Evolutionary conservation across 2,888 invertebrate species (phyloP), one percentile per base, ranked within the genome.

Genomic region (Melinopterus prodromus): DNA sequence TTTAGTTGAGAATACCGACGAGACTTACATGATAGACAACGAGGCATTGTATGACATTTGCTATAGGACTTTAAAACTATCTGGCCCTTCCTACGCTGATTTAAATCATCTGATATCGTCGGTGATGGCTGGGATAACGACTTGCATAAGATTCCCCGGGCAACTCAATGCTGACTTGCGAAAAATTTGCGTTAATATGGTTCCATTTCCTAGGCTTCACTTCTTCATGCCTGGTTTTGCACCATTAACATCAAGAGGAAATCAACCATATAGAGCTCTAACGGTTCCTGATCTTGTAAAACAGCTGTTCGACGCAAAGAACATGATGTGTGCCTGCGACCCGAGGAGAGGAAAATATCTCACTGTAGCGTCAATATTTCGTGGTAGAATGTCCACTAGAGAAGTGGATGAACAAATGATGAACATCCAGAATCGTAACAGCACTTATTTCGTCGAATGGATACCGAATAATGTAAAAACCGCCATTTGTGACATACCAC

Each of bases 281-380:
- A 94, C 95, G 0, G 96, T 97, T 0, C 93, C 95, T 0, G 93
- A 97, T 87, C 90, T 97, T 75, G 96, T 96, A 2, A 92, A 92
- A 83, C 95, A 95, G 90, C 93, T 95, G 91, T 97, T 97, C 89
- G 95, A 96, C 85, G 94, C 96, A 0, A 94, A 93, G 88, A 97
- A 96, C 90, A 94, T 96, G 94, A 96, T 97, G 96, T 95, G 96
- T 79, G 96, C 96, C 37, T 96, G 96, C 87, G 96, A 97, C 90
- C 96, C 96, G 6, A 90, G 96, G 76, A 94, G 94, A 87, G 96
- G 96, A 5, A 86, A 85, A 80, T 97, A 96, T 89, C 91, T 97
- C 80, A 96, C 96, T 0, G 96, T 95, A 15, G 96, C 96, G 69
- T 94, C 95, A 85, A 95, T 97, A 87, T 95, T 95, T 89, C 88